Percentiles rank a stretch among this genome's conserved stretches.
Evolutionary conservation across 2,113 vertebrate species (phyloP).

Genomic region (Accipiter virgatus): DNA sequence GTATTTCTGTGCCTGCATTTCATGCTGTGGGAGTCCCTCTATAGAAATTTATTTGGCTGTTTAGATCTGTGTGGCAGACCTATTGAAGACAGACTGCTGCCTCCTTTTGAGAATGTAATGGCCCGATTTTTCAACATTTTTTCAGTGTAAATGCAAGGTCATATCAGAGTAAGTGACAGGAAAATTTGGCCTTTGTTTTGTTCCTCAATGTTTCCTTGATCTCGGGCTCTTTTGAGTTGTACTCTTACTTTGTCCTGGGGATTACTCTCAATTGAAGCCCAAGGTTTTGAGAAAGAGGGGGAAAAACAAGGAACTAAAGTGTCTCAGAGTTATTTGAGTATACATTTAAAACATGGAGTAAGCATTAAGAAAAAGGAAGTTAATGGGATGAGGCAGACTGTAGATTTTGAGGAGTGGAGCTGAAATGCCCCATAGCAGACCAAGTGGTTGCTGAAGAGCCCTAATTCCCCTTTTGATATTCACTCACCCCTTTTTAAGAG

Average conservation of each 20-base stretch:
- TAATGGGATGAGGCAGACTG: not conserved
- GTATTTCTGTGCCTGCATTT: slow-evolving; percentile 4
- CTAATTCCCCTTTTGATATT: not conserved
- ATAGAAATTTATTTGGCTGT: not conserved
- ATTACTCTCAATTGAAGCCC: not conserved
- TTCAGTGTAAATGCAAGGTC: not conserved
- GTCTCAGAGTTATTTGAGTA: not conserved
- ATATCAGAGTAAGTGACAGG: not conserved
- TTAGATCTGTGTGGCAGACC: not conserved
- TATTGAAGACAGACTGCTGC: not conserved
- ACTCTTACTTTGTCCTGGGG: not conserved
- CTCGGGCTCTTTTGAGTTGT: not conserved
- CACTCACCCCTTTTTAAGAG: not conserved
- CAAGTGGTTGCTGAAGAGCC: not conserved
- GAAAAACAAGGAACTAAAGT: not conserved
- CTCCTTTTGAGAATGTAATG: not conserved
- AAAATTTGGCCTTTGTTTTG: not conserved
- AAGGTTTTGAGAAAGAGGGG: not conserved
- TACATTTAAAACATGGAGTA: not conserved
- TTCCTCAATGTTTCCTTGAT: not conserved
- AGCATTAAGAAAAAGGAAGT: slow-evolving; percentile 19
- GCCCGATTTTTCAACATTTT: not conserved
- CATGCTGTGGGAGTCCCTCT: not conserved
- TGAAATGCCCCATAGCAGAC: not conserved
- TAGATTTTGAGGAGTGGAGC: not conserved